Conservation (phyloP, 1,140 invertebrate genomes). For the Drosophila obscura region DNA sequence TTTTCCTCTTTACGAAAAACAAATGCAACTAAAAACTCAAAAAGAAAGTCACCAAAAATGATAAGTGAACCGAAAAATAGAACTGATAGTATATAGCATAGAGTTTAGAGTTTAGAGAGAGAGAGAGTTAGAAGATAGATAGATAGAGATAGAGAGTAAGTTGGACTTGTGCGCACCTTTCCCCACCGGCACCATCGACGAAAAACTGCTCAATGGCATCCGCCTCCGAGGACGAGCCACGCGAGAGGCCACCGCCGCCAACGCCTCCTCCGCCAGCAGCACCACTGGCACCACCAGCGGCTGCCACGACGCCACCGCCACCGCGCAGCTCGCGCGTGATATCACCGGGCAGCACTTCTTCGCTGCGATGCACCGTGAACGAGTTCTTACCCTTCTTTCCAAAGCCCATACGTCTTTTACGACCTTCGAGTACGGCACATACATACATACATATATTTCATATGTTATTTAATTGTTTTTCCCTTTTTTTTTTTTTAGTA, state of each 20-base stretch:
- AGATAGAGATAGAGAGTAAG: conserved; percentile 50
- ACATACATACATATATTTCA: conserved; percentile 41
- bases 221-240: conserved; percentile 95
- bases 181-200: conserved; percentile 87
- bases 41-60: conserved; percentile 50
- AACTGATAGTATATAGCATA: conserved; percentile 55
- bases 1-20: conserved; percentile 22
- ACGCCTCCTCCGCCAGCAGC: conserved; percentile 36
- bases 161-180: conserved; percentile 87
- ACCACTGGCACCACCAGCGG: conserved; percentile 33
- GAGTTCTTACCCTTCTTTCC: conserved; percentile 96
- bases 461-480: conserved; percentile 32
- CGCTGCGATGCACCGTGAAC: conserved; percentile 97
- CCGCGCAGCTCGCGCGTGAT: conserved; percentile 84
- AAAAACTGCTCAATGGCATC: conserved; percentile 93
- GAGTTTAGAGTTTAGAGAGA: conserved; percentile 15
- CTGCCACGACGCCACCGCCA: conserved; percentile 42
- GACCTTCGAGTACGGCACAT: conserved; percentile 87
- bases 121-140: conserved; percentile 46
- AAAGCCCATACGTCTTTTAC: conserved; percentile 97
- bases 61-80: conserved; percentile 52
- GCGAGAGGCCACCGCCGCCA: conserved; percentile 86
- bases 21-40: conserved; percentile 59
- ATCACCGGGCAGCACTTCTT: conserved; percentile 94
- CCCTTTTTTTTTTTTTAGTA: conserved; percentile 19